Conservation (phyloP, 2,888 invertebrate species). For the Malthinus seriepunctatus region DNA sequence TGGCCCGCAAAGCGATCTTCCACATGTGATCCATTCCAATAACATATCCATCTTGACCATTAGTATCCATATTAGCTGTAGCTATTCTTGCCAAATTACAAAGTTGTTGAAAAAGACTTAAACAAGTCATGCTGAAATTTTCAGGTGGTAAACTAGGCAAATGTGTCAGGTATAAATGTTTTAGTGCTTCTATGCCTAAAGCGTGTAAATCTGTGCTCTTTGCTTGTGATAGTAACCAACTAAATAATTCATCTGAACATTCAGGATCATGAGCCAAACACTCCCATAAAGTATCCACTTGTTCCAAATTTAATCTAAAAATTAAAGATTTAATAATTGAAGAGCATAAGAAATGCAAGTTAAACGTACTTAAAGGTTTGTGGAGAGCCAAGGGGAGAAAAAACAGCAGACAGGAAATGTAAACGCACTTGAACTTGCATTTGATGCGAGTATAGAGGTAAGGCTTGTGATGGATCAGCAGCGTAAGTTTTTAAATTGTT, state of each 20-base stretch:
- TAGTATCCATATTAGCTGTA: conserved; percentile 66
- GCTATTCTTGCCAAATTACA: conserved; percentile 85
- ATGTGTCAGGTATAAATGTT: conserved; percentile 86
- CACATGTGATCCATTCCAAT: conserved; percentile 93
- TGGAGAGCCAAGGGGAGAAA: conserved; percentile 87
- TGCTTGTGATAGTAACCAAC: conserved; percentile 90
- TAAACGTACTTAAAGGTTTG: conserved; percentile 77
- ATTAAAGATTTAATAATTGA: neutral
- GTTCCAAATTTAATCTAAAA: conserved; percentile 76
- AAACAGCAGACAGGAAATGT: conserved; percentile 90
- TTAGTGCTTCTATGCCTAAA: conserved; percentile 81
- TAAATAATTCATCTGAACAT: conserved; percentile 90
- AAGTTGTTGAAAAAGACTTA: conserved; percentile 88
- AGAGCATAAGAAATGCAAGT: neutral
- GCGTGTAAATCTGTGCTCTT: conserved; percentile 93
- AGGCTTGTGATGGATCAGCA: conserved; percentile 48
- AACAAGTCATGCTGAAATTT: conserved; percentile 88
- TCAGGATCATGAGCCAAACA: conserved; percentile 84
- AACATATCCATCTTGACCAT: conserved; percentile 59
- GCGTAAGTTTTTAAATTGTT: conserved; percentile 81
- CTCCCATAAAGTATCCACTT: conserved; percentile 90
- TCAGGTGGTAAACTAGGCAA: conserved; percentile 87
- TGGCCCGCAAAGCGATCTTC: conserved; percentile 90
- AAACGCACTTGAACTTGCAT: conserved; percentile 90
- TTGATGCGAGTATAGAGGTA: conserved; percentile 70